A percentile compares a stretch with the other conserved stretches of the same genome.
phyloP scores from a whole-genome alignment of 2,888 invertebrate species.

The Coenonympha glycerion region DNA sequence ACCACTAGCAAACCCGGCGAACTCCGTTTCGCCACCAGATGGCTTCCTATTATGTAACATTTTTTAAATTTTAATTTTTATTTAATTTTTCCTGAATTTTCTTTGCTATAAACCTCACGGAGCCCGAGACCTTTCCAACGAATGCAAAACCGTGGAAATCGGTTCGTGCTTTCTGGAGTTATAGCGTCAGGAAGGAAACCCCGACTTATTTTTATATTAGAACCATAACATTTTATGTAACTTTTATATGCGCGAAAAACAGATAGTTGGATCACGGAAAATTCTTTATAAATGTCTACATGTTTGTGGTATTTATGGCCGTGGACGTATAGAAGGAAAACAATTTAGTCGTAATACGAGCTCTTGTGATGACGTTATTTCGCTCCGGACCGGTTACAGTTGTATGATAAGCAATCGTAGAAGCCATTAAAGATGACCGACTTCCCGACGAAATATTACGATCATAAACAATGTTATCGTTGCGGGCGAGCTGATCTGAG shows the following conservation, averaged over 20 bases:
- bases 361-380: background rate
- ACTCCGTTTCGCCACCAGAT: too few relatives aligned
- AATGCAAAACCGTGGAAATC: too few relatives aligned
- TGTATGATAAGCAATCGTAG: constrained; percentile 1
- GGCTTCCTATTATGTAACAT: too few relatives aligned
- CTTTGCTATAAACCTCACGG: too few relatives aligned
- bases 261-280: background rate
- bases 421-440: constrained; percentile 9
- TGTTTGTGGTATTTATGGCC: background rate
- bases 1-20: background rate
- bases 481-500: background rate
- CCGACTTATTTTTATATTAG: background rate
- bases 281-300: background rate
- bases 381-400: background rate
- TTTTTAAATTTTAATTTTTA: too few relatives aligned
- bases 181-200: too few relatives aligned
- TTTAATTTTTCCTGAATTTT: too few relatives aligned
- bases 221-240: background rate
- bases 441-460: constrained; percentile 4
- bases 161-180: too few relatives aligned
- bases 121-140: too few relatives aligned
- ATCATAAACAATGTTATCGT: constrained; percentile 5
- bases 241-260: background rate
- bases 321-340: background rate
- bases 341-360: background rate